Evolutionary conservation across 1,140 invertebrate genomes (phyloP), one percentile per base, ranked within the genome.

Genomic region (Portunus trituberculatus): DNA sequence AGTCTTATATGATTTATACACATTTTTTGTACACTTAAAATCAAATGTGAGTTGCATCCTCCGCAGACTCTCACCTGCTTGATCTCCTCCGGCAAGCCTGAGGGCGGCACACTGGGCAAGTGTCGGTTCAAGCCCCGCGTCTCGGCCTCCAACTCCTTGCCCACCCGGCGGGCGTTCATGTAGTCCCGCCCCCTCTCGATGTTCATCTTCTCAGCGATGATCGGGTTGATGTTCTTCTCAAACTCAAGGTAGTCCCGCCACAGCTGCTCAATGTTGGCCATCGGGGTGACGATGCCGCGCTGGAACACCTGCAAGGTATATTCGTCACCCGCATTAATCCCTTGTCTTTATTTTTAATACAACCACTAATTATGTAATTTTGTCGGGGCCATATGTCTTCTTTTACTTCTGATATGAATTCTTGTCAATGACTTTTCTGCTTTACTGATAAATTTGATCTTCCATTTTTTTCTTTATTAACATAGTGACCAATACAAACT

Each of bases 161-260:
- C 98, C n/a, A 99, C 99, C 59, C 99, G 97, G 76, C 99, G 97
- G 0, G 99, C 99, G 97, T 99, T 99, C 99, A 99, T 99, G 97
- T 99, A 99, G 96, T 99, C 99, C 87, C 99, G 97, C 32, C 98
- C 98, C 91, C 98, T 97, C 96, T 99, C 99, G 96, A 98, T 98
- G 59, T 98, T 98, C 98, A 99, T 99, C 97, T 99, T 98, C 96
- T 99, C 99, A 0, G 98, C 99, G 96, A 99, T 99, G 95, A 99
- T 99, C 52, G 98, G 98, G 97, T 99, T 99, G 84, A 99, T 99
- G 96, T 98, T 98, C 97, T 99, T 98, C 96, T 99, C 98, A 96
- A 99, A 99, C 0, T 98, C 97, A 96, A 99, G 99, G 97, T 99
- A 99, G 97, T 99, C 99, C 97, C 99, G 99, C 99, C 99, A 99